Evolutionary conservation across 1,140 invertebrate genomes (phyloP).

Genomic region (Spodoptera frugiperda): DNA sequence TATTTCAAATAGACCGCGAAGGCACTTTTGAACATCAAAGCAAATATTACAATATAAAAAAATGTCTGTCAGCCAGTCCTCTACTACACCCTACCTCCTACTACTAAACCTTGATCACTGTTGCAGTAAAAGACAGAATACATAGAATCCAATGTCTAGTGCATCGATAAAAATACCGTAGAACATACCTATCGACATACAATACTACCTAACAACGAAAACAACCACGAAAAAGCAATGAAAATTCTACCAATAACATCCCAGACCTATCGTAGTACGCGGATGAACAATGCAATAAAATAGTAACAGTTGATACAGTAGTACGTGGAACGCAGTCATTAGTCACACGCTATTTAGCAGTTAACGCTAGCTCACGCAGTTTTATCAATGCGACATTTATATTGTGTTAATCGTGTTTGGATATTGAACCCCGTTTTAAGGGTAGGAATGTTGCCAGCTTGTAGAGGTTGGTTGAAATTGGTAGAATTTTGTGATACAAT

Average conservation of each 20-base stretch:
- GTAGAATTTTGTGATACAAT: neutral
- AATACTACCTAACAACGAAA: neutral
- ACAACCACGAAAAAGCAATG: neutral
- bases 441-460: constrained; percentile 27
- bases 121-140: no score
- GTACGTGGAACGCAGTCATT: constrained; percentile 62
- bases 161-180: no score
- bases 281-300: constrained; percentile 54
- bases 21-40: no score
- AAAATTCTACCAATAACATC: constrained; percentile 8
- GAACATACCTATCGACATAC: no score
- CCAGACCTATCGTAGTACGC: constrained; percentile 12
- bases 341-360: constrained; percentile 83
- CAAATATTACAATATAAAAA: no score
- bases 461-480: neutral
- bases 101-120: no score
- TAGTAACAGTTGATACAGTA: constrained; percentile 51
- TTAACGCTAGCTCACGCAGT: constrained; percentile 68
- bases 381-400: constrained; percentile 82
- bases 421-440: constrained; percentile 64
- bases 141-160: no score
- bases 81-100: no score
- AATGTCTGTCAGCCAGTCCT: no score
- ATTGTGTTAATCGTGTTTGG: constrained; percentile 80
- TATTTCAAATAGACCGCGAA: no score